phyloP scores from a whole-genome alignment of 2,888 invertebrate species.

The Scrobipalpa costella region DNA sequence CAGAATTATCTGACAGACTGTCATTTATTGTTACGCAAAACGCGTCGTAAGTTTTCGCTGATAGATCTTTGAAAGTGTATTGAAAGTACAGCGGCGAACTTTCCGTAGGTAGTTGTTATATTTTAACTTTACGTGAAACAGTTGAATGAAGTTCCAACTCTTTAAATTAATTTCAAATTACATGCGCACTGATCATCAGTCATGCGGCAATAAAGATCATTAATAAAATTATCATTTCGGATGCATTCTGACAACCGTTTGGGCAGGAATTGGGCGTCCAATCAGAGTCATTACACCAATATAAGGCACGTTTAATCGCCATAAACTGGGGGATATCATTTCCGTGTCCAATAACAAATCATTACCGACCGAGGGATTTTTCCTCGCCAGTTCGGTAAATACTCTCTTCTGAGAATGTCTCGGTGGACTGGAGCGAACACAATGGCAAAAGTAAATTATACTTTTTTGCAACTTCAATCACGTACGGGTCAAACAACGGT shows the following conservation, averaged over 20 bases:
- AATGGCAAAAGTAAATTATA: slow-evolving; percentile 32
- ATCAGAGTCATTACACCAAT: slow-evolving; percentile 25
- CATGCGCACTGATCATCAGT: not conserved
- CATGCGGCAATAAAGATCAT: slow-evolving; percentile 20
- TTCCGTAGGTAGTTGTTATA: too few species aligned
- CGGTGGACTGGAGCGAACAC: slow-evolving; percentile 22
- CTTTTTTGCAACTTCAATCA: slow-evolving; percentile 31
- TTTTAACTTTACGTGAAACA: too few species aligned
- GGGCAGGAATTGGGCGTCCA: slow-evolving; percentile 17
- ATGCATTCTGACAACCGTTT: slow-evolving; percentile 20
- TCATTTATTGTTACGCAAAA: too few species aligned
- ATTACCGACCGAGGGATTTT: slow-evolving; percentile 2
- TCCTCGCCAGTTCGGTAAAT: slow-evolving; percentile 14
- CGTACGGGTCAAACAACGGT: slow-evolving; percentile 18
- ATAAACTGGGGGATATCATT: slow-evolving; percentile 28
- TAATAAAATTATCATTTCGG: slow-evolving; percentile 25
- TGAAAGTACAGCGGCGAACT: too few species aligned
- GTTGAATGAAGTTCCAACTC: not conserved
- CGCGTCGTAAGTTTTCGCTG: too few species aligned
- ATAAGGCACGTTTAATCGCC: slow-evolving; percentile 21
- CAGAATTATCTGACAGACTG: not conserved
- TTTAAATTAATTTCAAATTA: not conserved
- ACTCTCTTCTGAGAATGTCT: slow-evolving; percentile 14
- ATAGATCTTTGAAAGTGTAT: too few species aligned
- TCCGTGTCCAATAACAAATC: slow-evolving; percentile 32